phyloP scores from a whole-genome alignment of 2,113 vertebrate genomes.

The Mus musculus region GRCm39 chr7:120131001-120131500 shows the following conservation, averaged over 20 bases:
- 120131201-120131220: too few species aligned
- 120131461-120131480: neutral
- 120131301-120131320: neutral
- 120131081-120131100: too few species aligned
- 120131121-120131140: too few species aligned
- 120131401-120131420: neutral
- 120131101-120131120: too few species aligned
- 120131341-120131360: neutral
- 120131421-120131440: conserved; percentile 14
- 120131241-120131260: neutral
- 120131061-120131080: too few species aligned
- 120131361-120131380: neutral
- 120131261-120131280: neutral
- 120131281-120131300: neutral
- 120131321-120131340: neutral
- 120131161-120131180: too few species aligned
- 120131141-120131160: too few species aligned
- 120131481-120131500: conserved; percentile 17
- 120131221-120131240: too few species aligned
- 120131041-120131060: too few species aligned
- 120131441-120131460: neutral
- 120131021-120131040: too few species aligned
- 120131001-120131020: too few species aligned
- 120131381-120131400: neutral
- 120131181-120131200: too few species aligned